A percentile compares a stretch with the other conserved stretches of the same genome.
Conservation (phyloP, 2,113 vertebrate species). For the Pterocles burchelli region DNA sequence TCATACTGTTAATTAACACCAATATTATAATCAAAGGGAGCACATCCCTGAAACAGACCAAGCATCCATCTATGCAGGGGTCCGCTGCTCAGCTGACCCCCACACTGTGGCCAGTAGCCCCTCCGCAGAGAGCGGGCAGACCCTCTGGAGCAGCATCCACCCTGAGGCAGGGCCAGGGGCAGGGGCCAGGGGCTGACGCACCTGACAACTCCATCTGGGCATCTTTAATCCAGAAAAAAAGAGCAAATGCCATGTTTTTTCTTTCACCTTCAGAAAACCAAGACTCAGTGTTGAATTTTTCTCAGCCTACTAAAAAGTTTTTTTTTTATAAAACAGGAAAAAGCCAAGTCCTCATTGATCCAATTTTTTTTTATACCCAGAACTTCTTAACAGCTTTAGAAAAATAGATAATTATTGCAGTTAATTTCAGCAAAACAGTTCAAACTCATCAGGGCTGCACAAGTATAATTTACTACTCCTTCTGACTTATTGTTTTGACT, state of each 20-base stretch:
- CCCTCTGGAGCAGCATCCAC: background rate
- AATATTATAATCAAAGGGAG: fast-evolving
- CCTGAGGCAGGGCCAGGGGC: background rate
- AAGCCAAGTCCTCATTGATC: slow-evolving; percentile 19
- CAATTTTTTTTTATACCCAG: slow-evolving; percentile 17
- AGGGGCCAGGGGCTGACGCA: background rate
- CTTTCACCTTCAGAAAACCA: background rate
- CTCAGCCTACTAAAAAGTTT: slow-evolving; percentile 1
- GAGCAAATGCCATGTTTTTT: background rate
- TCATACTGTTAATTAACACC: fast-evolving
- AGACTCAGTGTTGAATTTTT: background rate
- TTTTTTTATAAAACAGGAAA: slow-evolving; percentile 46
- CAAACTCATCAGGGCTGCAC: slow-evolving; percentile 81
- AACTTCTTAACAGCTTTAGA: slow-evolving; percentile 78
- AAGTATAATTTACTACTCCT: slow-evolving; percentile 84
- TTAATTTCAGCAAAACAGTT: slow-evolving; percentile 86
- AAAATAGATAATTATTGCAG: slow-evolving; percentile 82
- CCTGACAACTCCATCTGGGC: background rate
- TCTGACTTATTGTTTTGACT: slow-evolving; percentile 86
- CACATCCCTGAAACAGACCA: fast-evolving
- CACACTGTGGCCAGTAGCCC: fast-evolving
- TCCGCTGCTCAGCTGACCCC: background rate
- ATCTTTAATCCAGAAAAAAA: background rate
- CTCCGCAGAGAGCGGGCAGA: background rate
- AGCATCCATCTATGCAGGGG: background rate